phyloP scores from a whole-genome alignment of 23 tunicate species.

The Corella eumyota region DNA sequence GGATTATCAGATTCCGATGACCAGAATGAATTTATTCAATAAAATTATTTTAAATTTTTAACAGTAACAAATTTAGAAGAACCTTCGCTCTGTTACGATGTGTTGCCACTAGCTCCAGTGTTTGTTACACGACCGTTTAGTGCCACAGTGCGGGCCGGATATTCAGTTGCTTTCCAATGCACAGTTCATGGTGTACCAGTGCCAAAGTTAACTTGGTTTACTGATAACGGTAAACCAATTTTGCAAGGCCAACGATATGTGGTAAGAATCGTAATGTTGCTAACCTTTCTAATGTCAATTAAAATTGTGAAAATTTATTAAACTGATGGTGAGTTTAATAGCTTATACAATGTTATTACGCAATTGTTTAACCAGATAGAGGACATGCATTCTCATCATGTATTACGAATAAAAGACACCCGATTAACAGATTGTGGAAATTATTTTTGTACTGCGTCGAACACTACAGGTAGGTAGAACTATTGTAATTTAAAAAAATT shows the following conservation, averaged over 20 bases:
- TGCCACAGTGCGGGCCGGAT: constrained; percentile 17
- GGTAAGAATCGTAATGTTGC: neutral
- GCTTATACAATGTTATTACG: no score
- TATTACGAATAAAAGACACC: constrained; percentile 15
- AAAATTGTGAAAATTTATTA: no score
- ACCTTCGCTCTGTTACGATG: constrained; percentile 11
- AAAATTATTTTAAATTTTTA: no score
- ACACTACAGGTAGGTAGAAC: constrained; percentile 10
- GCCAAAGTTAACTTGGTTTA: constrained; percentile 46
- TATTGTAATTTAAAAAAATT: neutral
- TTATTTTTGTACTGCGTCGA: constrained; percentile 40
- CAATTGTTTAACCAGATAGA: no score
- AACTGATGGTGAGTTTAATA: no score
- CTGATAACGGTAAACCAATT: constrained; percentile 2
- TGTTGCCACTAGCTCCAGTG: constrained; percentile 18
- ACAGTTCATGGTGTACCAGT: constrained; percentile 36
- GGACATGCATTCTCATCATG: constrained; percentile 31
- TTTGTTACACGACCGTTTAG: constrained; percentile 42
- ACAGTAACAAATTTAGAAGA: no score
- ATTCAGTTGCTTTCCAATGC: constrained; percentile 41
- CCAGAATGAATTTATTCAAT: no score
- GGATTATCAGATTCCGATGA: no score
- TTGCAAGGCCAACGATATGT: neutral
- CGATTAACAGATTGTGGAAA: constrained; percentile 14
- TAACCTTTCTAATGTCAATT: no score